Percentiles rank a stretch among this genome's conserved stretches.
Conservation (phyloP, 64 coral and sea anemone species). For the Montipora cactus region DNA sequence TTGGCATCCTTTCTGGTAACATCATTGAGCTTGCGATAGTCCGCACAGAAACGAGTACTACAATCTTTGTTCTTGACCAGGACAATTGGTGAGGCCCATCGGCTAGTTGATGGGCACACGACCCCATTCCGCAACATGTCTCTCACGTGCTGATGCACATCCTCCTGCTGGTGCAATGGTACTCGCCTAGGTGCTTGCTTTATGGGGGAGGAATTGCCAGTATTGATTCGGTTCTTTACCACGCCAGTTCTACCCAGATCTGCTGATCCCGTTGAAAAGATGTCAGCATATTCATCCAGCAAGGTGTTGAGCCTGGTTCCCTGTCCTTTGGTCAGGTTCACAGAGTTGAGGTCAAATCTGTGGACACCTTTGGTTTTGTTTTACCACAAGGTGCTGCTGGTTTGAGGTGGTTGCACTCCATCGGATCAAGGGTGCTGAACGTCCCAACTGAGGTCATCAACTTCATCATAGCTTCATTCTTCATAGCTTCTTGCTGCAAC, state of each 20-base stretch:
- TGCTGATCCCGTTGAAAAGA: background rate
- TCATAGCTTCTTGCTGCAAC: background rate
- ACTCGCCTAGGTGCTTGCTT: slow-evolving; percentile 43
- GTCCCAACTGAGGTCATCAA: slow-evolving; percentile 29
- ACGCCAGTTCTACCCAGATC: slow-evolving; percentile 27
- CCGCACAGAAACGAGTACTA: background rate
- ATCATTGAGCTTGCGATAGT: background rate
- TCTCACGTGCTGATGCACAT: background rate
- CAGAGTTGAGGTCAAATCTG: background rate
- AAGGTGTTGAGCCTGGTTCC: background rate
- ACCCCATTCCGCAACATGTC: slow-evolving; percentile 21
- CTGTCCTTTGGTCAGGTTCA: background rate
- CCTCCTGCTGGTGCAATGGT: slow-evolving; percentile 5
- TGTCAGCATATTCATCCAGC: background rate
- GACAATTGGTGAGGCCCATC: slow-evolving; percentile 13
- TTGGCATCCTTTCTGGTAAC: background rate
- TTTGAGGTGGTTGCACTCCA: too few species aligned
- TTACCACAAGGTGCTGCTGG: too few species aligned
- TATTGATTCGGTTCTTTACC: slow-evolving; percentile 45
- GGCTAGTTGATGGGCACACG: background rate
- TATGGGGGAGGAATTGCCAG: slow-evolving; percentile 17
- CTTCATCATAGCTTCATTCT: slow-evolving; percentile 44
- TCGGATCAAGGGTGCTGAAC: background rate
- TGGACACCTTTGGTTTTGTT: background rate
- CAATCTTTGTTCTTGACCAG: slow-evolving; percentile 36